These are phyloP conservation scores for Charanyca ferruginea DNA, from an alignment of 2,888 invertebrate species.

Conservation along the genomic window DNA sequence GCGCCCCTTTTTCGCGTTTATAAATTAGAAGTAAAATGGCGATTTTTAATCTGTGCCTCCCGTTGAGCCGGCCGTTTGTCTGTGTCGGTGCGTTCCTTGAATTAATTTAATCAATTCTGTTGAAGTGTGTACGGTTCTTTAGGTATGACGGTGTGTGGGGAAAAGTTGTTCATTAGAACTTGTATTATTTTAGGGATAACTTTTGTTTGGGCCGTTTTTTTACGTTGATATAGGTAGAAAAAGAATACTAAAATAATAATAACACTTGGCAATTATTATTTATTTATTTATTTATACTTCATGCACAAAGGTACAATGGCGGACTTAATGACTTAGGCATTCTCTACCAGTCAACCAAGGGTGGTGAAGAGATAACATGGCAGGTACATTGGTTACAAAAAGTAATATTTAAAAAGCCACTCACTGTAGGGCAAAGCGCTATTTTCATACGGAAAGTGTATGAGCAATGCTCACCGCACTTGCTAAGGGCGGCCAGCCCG, in stretches of 20 bases:
- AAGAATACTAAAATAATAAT: background rate
- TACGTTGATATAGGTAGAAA: background rate
- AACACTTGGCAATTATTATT: background rate
- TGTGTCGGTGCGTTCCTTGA: conserved; percentile 57
- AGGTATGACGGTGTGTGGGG: conserved; percentile 8
- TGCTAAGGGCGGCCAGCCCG: no score
- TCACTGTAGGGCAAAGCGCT: no score
- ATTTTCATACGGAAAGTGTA: no score
- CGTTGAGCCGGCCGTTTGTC: conserved; percentile 68
- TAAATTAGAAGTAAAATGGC: conserved; percentile 88
- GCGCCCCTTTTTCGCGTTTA: conserved; percentile 79
- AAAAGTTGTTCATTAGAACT: conserved; percentile 8
- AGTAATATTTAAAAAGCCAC: no score
- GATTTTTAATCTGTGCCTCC: conserved; percentile 82
- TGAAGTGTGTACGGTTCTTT: conserved; percentile 46
- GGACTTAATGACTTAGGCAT: no score
- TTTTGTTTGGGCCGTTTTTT: no score
- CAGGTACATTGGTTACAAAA: no score
- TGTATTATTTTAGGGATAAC: background rate
- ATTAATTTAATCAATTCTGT: conserved; percentile 62
- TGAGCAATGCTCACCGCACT: no score
- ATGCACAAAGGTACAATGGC: no score
- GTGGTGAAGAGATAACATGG: no score
- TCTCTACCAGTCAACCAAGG: no score
- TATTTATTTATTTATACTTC: no score